Percentiles rank a stretch among this genome's conserved stretches.
phyloP scores from a whole-genome alignment of 2,113 vertebrate genomes.

The Amia ocellicauda region DNA sequence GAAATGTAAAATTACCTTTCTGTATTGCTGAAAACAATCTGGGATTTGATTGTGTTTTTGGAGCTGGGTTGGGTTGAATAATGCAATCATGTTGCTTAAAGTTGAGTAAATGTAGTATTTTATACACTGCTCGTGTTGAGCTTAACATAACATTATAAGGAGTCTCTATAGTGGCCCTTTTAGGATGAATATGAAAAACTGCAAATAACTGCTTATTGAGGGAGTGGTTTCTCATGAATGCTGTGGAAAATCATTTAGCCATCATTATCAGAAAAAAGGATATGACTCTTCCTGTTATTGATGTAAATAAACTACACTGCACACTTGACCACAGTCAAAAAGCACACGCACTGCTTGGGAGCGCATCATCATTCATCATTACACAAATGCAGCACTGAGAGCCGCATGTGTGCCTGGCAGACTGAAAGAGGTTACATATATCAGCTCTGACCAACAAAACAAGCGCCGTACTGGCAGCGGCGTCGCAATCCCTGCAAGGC shows the following conservation, averaged over 20 bases:
- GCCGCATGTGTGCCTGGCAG: not conserved
- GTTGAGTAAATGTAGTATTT: no score
- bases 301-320: no score
- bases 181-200: conserved; percentile 56
- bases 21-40: no score
- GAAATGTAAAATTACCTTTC: no score
- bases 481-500: conserved; percentile 63
- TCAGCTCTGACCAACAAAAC: conserved; percentile 1
- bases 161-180: conserved; percentile 50
- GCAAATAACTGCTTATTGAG: conserved; percentile 50
- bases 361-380: no score
- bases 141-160: conserved; percentile 41
- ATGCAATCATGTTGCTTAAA: no score
- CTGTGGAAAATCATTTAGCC: conserved; percentile 52
- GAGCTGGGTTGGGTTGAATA: no score
- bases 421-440: not conserved
- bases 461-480: conserved; percentile 57
- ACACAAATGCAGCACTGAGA: not conserved
- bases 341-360: no score
- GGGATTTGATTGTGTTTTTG: no score
- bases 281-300: no score
- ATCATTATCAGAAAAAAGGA: conserved; percentile 50
- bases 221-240: conserved; percentile 37
- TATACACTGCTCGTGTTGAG: no score
- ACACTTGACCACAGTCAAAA: conserved; percentile 28